Percentiles rank a stretch among this genome's conserved stretches.
These are phyloP conservation scores for Peromyscus attwateri DNA, from an alignment of 2,797 vertebrate species.

Conservation along the genomic window DNA sequence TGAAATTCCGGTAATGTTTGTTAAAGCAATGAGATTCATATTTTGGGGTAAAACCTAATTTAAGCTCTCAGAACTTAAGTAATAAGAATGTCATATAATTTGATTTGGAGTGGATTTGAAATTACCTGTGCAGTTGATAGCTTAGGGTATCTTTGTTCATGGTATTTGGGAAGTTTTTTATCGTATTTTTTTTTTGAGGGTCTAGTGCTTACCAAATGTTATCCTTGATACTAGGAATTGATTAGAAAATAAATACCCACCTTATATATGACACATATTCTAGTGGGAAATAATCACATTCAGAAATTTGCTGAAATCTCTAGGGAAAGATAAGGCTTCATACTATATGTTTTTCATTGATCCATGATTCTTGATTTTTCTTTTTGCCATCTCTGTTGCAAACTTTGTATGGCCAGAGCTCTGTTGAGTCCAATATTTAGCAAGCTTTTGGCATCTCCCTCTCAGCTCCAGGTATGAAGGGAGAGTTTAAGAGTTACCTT, in stretches of 20 bases:
- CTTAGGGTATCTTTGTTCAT: neutral
- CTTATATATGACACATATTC: neutral
- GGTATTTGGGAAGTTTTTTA: neutral
- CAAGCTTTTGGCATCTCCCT: neutral
- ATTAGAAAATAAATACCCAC: neutral
- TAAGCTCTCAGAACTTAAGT: neutral
- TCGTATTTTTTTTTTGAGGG: neutral
- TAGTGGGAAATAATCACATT: neutral
- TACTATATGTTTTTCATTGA: neutral
- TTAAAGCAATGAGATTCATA: neutral
- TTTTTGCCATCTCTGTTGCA: neutral
- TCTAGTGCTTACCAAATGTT: neutral
- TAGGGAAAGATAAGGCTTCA: neutral
- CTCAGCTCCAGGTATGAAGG: neutral
- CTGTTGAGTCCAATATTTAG: neutral
- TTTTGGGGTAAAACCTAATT: neutral
- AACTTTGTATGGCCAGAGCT: neutral
- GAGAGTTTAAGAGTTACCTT: neutral
- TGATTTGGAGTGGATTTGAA: neutral
- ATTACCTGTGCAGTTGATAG: neutral
- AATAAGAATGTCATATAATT: neutral
- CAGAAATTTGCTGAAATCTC: neutral
- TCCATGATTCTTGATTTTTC: neutral
- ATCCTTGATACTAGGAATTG: neutral
- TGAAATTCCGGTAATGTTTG: neutral